A percentile compares a stretch with the other conserved stretches of the same genome.
Conservation (phyloP, 1,140 invertebrate species). For the Vanessa tameamea region DNA sequence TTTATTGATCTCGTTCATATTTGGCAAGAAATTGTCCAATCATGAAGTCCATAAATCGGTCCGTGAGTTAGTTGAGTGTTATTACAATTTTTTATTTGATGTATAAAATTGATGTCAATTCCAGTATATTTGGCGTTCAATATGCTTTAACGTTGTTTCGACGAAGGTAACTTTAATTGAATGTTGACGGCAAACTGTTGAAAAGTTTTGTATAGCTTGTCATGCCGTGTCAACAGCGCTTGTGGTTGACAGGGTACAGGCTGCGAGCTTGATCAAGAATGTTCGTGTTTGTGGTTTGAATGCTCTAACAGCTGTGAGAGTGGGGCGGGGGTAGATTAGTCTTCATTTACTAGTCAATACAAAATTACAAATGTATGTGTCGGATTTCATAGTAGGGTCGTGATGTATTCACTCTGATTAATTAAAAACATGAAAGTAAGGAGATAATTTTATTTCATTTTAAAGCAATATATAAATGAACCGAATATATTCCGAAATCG, state of each 20-base stretch:
- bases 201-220: constrained; percentile 24
- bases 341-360: background rate
- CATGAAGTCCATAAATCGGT: no score
- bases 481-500: no score
- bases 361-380: background rate
- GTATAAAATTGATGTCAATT: background rate
- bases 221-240: constrained; percentile 19
- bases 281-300: constrained; percentile 21
- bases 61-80: no score
- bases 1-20: no score
- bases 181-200: constrained; percentile 13
- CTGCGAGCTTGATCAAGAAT: constrained; percentile 10
- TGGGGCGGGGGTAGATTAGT: background rate
- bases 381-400: background rate
- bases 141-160: background rate
- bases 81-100: background rate
- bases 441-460: no score
- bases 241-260: constrained; percentile 8
- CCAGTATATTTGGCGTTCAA: background rate
- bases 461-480: no score
- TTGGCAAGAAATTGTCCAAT: background rate
- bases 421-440: no score
- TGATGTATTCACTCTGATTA: no score
- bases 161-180: constrained; percentile 14
- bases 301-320: constrained; percentile 8